Percentiles rank a stretch among this genome's conserved stretches.
phyloP scores from a whole-genome alignment of 2,113 vertebrate genomes.

The Aleadryas rufinucha region DNA sequence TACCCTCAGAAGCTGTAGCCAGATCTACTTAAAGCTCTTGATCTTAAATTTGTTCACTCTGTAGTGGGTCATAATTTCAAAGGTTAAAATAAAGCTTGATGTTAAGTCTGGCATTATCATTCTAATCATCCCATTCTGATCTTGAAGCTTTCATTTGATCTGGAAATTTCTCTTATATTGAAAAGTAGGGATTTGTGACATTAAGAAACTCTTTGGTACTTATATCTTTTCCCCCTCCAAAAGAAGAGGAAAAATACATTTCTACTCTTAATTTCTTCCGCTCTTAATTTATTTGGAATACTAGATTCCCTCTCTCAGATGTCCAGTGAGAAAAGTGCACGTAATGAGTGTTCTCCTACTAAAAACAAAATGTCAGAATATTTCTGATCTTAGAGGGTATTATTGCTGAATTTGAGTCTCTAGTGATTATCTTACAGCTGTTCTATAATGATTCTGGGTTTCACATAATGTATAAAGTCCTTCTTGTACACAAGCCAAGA shows the following conservation, averaged over 20 bases:
- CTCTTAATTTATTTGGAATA: background rate
- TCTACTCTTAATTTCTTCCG: background rate
- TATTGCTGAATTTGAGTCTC: background rate
- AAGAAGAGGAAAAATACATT: background rate
- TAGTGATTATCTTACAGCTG: constrained; percentile 3
- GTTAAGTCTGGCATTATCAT: background rate
- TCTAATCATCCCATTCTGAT: background rate
- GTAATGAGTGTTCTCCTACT: background rate
- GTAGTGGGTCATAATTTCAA: background rate
- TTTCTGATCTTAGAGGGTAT: background rate
- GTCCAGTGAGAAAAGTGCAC: background rate
- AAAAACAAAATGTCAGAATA: background rate
- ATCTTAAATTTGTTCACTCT: background rate
- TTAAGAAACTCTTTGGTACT: background rate
- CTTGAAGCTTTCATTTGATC: background rate
- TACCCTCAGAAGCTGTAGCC: background rate
- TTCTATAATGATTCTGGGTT: background rate
- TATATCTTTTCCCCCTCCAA: background rate
- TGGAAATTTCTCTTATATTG: background rate
- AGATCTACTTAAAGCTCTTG: background rate
- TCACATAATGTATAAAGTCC: background rate
- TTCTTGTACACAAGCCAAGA: background rate
- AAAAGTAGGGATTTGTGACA: background rate
- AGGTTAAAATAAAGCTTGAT: background rate
- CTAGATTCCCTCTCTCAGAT: background rate